Base-by-base conservation (phyloP, 2,797 vertebrate genomes). In the Benthosema pterotum region DNA sequence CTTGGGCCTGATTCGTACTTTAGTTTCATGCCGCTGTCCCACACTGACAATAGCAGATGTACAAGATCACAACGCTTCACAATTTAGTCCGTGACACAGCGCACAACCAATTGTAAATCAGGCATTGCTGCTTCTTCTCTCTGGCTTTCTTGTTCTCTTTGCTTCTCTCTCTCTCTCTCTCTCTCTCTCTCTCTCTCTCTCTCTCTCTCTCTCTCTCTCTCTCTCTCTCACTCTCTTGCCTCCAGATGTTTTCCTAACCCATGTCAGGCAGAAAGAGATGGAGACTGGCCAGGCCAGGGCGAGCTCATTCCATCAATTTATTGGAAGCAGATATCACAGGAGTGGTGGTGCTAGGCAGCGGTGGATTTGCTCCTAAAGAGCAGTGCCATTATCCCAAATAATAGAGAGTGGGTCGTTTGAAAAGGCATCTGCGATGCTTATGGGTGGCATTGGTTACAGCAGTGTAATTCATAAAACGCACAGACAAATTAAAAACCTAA, bases 191-290 rank as follows among this genome's bases (percentile, higher is more conserved):
- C 32, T 2, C 32, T 8, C 32, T 32, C 32, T 9, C 32, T 9
- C 48, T 64, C 42, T 59, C 13, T 46, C 51, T 53, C 57, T 52
- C 56, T 71, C 43, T 68, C 69, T 58, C 9, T 69, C 56, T 79
- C 76, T 74, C 18, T 63, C 69, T 64, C 63, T 63, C 64, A 79
- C 42, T 65, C 57, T 71, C 77, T 71, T 71, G 71, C 67, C 69
- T 80, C 84, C 85, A 90, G 84, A 90, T 89, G 78, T 89, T 88
- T 78, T 64, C 78, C 58, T 53, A 60, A 77, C 46, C 32, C 60
- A 17, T 72, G 62, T 72, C 74, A 73, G 16, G 51, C 60, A 75
- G 71, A 53, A 51, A 59, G 52, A 64, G 71, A 83, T 74, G 82
- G 48, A 68, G 58, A 53, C 45, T 47, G 15, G 59, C 52, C 55